These are phyloP conservation scores for Adoxophyes honmai DNA, from an alignment of 1,140 invertebrate species.

Conservation along the genomic window DNA sequence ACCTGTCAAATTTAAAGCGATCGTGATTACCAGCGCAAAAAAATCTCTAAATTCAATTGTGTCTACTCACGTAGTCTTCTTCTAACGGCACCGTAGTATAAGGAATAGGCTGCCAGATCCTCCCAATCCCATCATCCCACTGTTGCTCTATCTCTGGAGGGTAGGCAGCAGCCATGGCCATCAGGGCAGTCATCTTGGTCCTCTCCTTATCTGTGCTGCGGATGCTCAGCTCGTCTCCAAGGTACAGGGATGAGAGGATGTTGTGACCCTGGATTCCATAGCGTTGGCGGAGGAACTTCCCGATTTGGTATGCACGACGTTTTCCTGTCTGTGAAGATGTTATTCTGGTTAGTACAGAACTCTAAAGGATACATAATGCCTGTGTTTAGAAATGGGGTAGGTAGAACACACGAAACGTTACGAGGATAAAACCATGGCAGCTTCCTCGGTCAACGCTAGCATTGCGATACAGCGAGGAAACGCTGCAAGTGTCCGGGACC, in stretches of 20 bases:
- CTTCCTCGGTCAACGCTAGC: too few species aligned
- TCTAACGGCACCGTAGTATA: constrained; percentile 51
- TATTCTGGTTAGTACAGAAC: too few species aligned
- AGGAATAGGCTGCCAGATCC: constrained; percentile 61
- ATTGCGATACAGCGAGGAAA: too few species aligned
- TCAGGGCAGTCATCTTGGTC: constrained; percentile 59
- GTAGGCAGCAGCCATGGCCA: constrained; percentile 57
- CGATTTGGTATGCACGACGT: constrained; percentile 51
- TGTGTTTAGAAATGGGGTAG: neutral
- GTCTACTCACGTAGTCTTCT: constrained; percentile 57
- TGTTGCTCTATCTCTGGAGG: constrained; percentile 56
- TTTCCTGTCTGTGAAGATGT: constrained; percentile 46
- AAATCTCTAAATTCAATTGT: too few species aligned
- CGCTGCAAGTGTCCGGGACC: too few species aligned
- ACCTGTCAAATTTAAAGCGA: too few species aligned
- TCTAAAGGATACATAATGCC: too few species aligned
- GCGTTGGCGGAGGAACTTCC: constrained; percentile 51
- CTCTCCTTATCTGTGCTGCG: constrained; percentile 60
- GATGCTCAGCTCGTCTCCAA: constrained; percentile 48
- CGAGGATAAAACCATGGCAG: too few species aligned
- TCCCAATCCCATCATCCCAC: constrained; percentile 57
- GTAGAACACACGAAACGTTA: too few species aligned
- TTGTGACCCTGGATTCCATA: constrained; percentile 46
- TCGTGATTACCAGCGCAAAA: too few species aligned
- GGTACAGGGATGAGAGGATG: constrained; percentile 51